Evolutionary conservation across 2,888 invertebrate species (phyloP).

Genomic region (Diarsia mendica): DNA sequence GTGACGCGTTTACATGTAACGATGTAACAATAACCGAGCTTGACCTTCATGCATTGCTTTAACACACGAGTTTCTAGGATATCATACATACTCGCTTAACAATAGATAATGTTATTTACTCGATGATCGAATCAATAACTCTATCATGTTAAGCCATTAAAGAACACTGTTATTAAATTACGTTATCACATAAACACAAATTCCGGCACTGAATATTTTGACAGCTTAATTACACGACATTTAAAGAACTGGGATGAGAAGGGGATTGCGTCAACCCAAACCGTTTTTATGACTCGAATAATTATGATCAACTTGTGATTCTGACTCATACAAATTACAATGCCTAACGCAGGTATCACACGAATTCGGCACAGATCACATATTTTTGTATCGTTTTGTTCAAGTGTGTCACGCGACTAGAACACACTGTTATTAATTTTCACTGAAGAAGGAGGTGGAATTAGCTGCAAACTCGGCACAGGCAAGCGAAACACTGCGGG

Average conservation of each 20-base stretch:
- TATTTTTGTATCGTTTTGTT: constrained; percentile 61
- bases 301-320: constrained; percentile 59
- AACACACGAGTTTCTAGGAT: constrained; percentile 76
- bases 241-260: constrained; percentile 58
- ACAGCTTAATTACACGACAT: constrained; percentile 53
- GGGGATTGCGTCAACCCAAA: constrained; percentile 64
- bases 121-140: constrained; percentile 63
- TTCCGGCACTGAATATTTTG: constrained; percentile 54
- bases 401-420: constrained; percentile 72
- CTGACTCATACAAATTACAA: constrained; percentile 74
- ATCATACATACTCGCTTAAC: constrained; percentile 59
- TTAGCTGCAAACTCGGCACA: constrained; percentile 76
- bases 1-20: constrained; percentile 64
- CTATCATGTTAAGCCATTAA: constrained; percentile 40
- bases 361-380: constrained; percentile 66
- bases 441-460: constrained; percentile 69
- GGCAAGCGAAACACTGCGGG: constrained; percentile 80
- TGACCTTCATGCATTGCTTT: constrained; percentile 80
- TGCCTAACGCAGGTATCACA: constrained; percentile 67
- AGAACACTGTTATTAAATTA: constrained; percentile 62
- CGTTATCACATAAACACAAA: constrained; percentile 54
- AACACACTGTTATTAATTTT: constrained; percentile 70
- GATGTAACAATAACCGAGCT: constrained; percentile 76
- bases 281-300: constrained; percentile 64
- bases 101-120: constrained; percentile 56